A percentile compares a stretch with the other conserved stretches of the same genome.
phyloP scores from a whole-genome alignment of 2,113 vertebrate genomes.

The Odontophorus gujanensis region DNA sequence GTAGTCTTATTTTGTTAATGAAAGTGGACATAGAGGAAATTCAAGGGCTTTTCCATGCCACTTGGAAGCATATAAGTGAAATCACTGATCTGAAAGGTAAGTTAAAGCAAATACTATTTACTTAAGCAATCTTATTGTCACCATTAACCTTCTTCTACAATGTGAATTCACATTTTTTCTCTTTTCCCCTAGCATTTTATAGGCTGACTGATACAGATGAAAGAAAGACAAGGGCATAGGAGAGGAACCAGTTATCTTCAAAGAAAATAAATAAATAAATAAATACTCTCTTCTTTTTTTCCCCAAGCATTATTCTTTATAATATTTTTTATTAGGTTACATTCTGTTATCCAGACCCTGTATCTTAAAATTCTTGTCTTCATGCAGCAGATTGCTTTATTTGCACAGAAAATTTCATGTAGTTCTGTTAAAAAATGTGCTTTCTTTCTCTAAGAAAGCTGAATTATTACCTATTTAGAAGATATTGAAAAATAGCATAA shows the following conservation, averaged over 20 bases:
- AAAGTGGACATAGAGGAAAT: background rate
- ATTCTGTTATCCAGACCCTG: background rate
- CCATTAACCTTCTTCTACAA: background rate
- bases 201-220: background rate
- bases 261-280: background rate
- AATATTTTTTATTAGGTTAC: fast-evolving
- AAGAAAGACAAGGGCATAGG: background rate
- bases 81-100: background rate
- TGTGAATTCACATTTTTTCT: background rate
- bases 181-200: background rate
- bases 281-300: background rate
- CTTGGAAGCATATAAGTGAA: background rate
- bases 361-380: background rate
- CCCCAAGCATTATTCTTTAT: background rate
- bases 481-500: background rate
- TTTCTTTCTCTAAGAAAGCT: background rate
- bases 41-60: background rate
- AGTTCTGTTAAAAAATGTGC: background rate
- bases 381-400: background rate
- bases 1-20: background rate
- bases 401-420: background rate
- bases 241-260: background rate
- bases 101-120: background rate
- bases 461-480: background rate
- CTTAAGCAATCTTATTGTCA: background rate